Conservation (phyloP, 2,113 vertebrate genomes). For the Papio anubis region DNA sequence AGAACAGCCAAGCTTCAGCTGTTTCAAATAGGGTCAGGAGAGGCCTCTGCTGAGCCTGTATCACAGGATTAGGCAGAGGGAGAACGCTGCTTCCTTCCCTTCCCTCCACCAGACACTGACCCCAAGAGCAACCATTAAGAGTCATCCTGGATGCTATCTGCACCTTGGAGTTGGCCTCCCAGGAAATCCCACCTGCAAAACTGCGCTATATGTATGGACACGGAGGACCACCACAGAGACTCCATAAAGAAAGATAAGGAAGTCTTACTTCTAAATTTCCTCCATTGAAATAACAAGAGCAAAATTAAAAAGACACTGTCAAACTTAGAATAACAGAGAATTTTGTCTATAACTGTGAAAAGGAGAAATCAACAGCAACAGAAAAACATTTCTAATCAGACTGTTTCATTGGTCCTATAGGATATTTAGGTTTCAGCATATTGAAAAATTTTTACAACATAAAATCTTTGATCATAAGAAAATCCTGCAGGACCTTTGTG, state of each 20-base stretch:
- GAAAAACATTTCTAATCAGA: neutral
- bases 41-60: neutral
- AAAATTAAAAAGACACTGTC: neutral
- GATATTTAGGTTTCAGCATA: neutral
- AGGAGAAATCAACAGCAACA: neutral
- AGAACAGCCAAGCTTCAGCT: neutral
- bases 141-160: neutral
- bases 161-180: neutral
- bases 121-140: neutral
- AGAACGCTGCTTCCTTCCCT: neutral
- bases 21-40: neutral
- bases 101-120: neutral
- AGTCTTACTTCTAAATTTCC: neutral
- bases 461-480: neutral
- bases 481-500: neutral
- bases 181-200: neutral
- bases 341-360: neutral
- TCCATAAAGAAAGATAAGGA: neutral
- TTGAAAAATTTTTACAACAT: neutral
- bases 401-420: neutral
- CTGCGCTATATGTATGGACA: neutral
- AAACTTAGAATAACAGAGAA: neutral
- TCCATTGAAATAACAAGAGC: neutral
- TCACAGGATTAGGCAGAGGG: neutral
- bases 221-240: accelerated